Base-by-base conservation (phyloP, 2,797 vertebrate species). In the Coranthus polyacanthus region DNA sequence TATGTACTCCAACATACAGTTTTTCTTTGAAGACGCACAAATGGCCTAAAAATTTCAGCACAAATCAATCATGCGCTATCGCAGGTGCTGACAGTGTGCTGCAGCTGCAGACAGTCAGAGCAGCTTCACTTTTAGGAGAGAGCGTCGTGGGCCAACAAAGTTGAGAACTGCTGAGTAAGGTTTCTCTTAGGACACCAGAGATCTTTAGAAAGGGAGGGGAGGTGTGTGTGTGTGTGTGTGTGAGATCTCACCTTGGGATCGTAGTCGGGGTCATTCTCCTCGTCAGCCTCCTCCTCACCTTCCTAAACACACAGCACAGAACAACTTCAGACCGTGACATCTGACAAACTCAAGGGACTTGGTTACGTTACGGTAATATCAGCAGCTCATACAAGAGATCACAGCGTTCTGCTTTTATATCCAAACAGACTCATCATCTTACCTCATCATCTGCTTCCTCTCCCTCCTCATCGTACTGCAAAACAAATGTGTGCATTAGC, bases 361-460 rank as follows among this genome's bases (percentile, higher is more conserved):
- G 1, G 0, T 29, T 53, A 9, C 10, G 29, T 32, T 32, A 10
- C 29, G 10, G 8, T 2, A 32, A 32, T 10, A 7, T 32, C 7
- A 32, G 29, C 7, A 32, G 2, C 29, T 32, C 1, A n/a, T n/a
- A n/a, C n/a, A 32, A 32, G 29, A 32, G 10, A 32, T 8, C 9
- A 32, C 29, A 32, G 29, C n/a, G n/a, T 32, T 32, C 24, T 26
- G 24, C 24, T 2, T 26, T 26, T 26, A 7, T 32, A 32, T 9
- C 8, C 29, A 2, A 11, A 17, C 4, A 13, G 34, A 32, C 15
- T 0, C 1, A 1, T 52, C 15, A 20, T 52, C 78, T 94, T 86
- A 98, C 98, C 96, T 99, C 98, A 86, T 97, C 96, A 57, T 99
- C 97, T 0, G 96, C 97, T 86, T 98, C 98, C 90, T 99, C 98